Base-by-base conservation (phyloP, 2,797 vertebrate species). In the Notolepis coatsorum region DNA sequence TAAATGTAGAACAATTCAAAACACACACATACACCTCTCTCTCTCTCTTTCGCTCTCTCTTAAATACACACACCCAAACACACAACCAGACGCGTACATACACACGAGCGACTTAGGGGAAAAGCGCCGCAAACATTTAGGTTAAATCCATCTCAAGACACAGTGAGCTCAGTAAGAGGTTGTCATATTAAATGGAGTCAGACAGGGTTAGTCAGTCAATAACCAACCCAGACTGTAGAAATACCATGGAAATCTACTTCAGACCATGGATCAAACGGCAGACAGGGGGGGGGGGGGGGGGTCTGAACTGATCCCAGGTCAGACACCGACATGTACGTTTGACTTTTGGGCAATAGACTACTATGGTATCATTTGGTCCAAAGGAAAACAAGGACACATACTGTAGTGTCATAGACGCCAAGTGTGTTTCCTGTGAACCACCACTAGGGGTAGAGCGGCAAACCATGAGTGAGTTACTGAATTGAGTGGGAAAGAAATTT, bases 201-300 rank as follows among this genome's bases (percentile, higher is more conserved):
- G 50, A 47, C 42, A 5, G 58, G 30, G 61, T 37, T 52, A 73
- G 68, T 61, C 24, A 1, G 13, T 45, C 53, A 70, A 50, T 61
- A 60, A 63, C 51, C 7, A n/a, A 57, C 50, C 39, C 60, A 59
- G 69, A 61, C 80, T 30, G 43, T 30, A 50, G 25, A 5, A 3
- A 3, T 2, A 25, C 37, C 51, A 33, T 15, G 38, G 15, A 49
- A 42, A 50, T 35, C 30, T 3, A 41, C 67, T 47, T 20, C 9
- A 51, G 53, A 25, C 57, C n/a, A 0, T 1, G 17, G 60, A 63
- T 57, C 50, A 35, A 10, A 23, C 8, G 23, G 51, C 6, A 45
- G 20, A 24, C 13, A 23, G 17, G 46, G 1, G 35, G 7, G 5
- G 9, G 6, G 20, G 17, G 27, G 9, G 21, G 5, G 31, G 12